Conservation (phyloP, 2,888 invertebrate genomes). For the Nomada lathburiana region DNA sequence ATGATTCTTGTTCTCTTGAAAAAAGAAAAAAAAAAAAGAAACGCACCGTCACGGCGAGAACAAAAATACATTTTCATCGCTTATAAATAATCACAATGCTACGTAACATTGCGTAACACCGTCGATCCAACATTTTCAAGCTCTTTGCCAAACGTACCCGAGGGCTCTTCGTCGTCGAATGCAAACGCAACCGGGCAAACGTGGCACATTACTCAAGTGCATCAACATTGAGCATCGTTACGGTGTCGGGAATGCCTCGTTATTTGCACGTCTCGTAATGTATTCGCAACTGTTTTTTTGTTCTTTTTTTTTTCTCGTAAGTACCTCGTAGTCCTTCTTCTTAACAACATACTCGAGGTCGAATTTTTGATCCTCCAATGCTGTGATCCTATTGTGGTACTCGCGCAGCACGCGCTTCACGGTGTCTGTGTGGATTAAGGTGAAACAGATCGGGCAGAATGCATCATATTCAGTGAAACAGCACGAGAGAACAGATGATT, state of each 20-base stretch:
- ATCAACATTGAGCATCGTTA: constrained; percentile 68
- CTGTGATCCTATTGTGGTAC: constrained; percentile 94
- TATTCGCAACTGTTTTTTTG: constrained; percentile 32
- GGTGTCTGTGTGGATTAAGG: constrained; percentile 87
- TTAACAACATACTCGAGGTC: constrained; percentile 99
- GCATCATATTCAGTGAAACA: constrained; percentile 30
- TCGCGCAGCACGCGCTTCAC: constrained; percentile 91
- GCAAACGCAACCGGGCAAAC: constrained; percentile 52
- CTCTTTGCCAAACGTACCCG: constrained; percentile 47
- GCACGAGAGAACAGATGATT: constrained; percentile 5
- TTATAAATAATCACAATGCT: constrained; percentile 44
- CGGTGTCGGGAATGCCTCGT: constrained; percentile 52
- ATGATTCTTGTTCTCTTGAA: no score
- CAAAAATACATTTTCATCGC: neutral
- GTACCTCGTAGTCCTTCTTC: constrained; percentile 99
- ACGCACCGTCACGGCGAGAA: neutral
- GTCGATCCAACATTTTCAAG: constrained; percentile 23
- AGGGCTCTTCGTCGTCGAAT: constrained; percentile 30
- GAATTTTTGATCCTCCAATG: constrained; percentile 97
- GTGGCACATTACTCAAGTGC: constrained; percentile 62
- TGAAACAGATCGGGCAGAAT: constrained; percentile 65
- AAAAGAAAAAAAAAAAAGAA: neutral
- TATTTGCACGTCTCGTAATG: constrained; percentile 56
- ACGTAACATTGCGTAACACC: constrained; percentile 38
- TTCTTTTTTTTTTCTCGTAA: constrained; percentile 75